Percentiles rank a stretch among this genome's conserved stretches.
phyloP scores from a whole-genome alignment of 2,113 vertebrate genomes.

The Oxygymnocypris stewartii region DNA sequence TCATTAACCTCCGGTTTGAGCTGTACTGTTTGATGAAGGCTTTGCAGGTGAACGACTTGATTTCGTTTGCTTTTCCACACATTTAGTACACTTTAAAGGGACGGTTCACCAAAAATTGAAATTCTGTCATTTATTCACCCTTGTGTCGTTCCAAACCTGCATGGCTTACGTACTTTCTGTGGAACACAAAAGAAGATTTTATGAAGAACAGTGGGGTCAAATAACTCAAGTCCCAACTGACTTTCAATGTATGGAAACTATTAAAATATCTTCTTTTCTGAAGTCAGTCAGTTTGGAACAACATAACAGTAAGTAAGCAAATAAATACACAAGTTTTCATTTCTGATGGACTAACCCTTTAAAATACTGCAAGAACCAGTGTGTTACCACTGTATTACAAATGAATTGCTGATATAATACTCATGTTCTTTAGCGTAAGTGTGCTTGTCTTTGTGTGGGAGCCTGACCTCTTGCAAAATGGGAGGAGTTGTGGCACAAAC shows the following conservation, averaged over 20 bases:
- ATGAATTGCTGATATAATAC: constrained; percentile 63
- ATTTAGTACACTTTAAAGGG: neutral
- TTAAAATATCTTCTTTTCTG: neutral
- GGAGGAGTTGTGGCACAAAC: constrained; percentile 64
- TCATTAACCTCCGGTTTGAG: constrained; percentile 76
- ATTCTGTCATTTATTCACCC: neutral
- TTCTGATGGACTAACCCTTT: neutral
- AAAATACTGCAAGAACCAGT: neutral
- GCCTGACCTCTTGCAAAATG: constrained; percentile 60
- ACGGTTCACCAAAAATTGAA: neutral
- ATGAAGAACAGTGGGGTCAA: neutral
- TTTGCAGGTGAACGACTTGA: constrained; percentile 71
- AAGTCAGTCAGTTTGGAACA: neutral
- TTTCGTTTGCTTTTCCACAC: constrained; percentile 2
- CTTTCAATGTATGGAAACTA: neutral
- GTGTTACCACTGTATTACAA: neutral
- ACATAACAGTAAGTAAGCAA: neutral
- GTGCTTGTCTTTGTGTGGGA: constrained; percentile 36
- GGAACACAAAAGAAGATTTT: neutral
- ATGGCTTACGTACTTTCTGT: neutral
- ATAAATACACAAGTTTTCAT: neutral
- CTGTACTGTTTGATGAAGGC: constrained; percentile 64
- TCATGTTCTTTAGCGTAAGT: constrained; percentile 62
- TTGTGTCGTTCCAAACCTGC: neutral
- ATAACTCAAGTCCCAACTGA: neutral